phyloP scores from a whole-genome alignment of 2,797 vertebrate genomes.

The Pantherophis alleghaniensis region DNA sequence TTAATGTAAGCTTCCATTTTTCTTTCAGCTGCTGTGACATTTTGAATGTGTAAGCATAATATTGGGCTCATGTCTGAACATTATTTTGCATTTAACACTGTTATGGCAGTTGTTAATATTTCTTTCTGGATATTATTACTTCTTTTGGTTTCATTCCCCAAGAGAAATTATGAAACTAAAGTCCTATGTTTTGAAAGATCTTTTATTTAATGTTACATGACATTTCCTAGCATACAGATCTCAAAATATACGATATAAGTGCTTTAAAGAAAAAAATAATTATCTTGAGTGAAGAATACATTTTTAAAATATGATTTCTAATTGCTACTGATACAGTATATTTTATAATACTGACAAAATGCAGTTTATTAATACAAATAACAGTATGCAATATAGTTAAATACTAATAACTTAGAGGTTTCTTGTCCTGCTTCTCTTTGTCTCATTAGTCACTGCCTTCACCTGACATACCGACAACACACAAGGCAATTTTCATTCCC shows the following conservation, averaged over 20 bases:
- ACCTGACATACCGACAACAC: background rate
- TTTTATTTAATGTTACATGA: slow-evolving; percentile 17
- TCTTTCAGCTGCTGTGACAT: slow-evolving; percentile 6
- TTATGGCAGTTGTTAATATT: slow-evolving; percentile 21
- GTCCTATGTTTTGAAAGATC: background rate
- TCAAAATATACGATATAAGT: slow-evolving; percentile 9
- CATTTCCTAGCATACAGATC: background rate
- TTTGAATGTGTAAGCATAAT: slow-evolving; percentile 11
- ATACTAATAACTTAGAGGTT: background rate
- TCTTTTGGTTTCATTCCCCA: slow-evolving; percentile 4
- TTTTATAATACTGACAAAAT: background rate
- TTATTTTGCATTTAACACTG: slow-evolving; percentile 11
- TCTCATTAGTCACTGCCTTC: background rate
- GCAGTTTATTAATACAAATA: background rate
- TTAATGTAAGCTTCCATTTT: background rate
- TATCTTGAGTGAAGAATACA: background rate
- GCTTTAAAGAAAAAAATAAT: background rate
- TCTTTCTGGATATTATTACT: slow-evolving; percentile 24
- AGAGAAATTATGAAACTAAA: slow-evolving; percentile 16
- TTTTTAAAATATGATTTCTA: background rate
- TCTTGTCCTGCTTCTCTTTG: background rate
- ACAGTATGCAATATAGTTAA: background rate
- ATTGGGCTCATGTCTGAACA: background rate
- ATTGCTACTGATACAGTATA: slow-evolving; percentile 4
- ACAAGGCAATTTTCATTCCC: background rate